Conservation (phyloP, 2,888 invertebrate species). For the Scaptomyza reducta region DNA sequence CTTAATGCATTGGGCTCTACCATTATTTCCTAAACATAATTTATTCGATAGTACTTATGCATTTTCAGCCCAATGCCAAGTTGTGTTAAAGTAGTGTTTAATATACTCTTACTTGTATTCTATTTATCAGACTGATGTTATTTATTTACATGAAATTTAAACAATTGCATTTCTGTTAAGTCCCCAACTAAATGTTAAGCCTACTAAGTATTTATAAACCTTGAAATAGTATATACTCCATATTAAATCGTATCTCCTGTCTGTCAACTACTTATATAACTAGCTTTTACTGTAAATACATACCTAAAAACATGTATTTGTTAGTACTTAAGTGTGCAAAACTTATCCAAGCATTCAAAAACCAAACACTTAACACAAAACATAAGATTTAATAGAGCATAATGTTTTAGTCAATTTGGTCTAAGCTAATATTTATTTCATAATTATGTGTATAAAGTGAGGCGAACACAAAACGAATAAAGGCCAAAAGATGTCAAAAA, state of each 20-base stretch:
- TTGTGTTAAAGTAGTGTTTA: slow-evolving; percentile 29
- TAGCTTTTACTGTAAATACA: slow-evolving; percentile 5
- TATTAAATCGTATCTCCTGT: slow-evolving; percentile 32
- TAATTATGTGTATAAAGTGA: slow-evolving; percentile 56
- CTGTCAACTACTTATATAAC: slow-evolving; percentile 24
- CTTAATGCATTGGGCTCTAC: slow-evolving; percentile 8
- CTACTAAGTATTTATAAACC: slow-evolving; percentile 44
- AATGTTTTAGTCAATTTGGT: slow-evolving; percentile 72
- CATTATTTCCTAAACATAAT: background rate
- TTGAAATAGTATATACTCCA: background rate
- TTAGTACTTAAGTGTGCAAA: slow-evolving; percentile 24
- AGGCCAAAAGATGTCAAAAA: slow-evolving; percentile 37
- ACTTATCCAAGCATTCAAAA: slow-evolving; percentile 58
- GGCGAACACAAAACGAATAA: slow-evolving; percentile 42
- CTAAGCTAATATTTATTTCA: slow-evolving; percentile 72
- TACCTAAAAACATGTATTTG: slow-evolving; percentile 36
- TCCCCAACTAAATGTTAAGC: slow-evolving; percentile 41
- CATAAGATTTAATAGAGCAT: slow-evolving; percentile 72
- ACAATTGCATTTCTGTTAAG: slow-evolving; percentile 44
- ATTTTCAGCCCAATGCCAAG: slow-evolving; percentile 10
- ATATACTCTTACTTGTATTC: slow-evolving; percentile 45
- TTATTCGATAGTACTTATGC: background rate
- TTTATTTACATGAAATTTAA: slow-evolving; percentile 52
- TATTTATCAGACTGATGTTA: slow-evolving; percentile 65
- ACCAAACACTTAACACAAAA: slow-evolving; percentile 46